Evolutionary conservation across 2,888 invertebrate genomes (phyloP), one percentile per base, ranked within the genome.

Genomic region (Nephrotoma guestfalica): DNA sequence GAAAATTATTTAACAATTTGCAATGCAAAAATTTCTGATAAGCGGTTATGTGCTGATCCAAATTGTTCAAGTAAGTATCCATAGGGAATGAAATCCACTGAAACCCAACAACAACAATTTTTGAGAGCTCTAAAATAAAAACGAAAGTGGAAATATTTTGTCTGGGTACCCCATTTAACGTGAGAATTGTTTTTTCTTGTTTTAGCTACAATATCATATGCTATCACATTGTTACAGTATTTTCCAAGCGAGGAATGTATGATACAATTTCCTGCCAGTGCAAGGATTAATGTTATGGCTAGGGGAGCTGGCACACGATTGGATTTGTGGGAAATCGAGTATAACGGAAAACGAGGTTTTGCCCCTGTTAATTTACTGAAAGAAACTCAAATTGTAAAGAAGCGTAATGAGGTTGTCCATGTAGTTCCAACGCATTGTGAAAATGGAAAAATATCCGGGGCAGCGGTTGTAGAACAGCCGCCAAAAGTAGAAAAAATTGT

Each of bases 21-120:
- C 88, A 88, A 89, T 88, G 89, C 92, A 89, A 91, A 92, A 91
- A 92, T 94, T 89, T 94, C 95, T 87, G 94, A 95, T 90, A 94
- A 94, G 91, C 93, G 95, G 89, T 92, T 93, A 90, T 96, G 96
- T 93, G 95, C 92, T 89, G 94, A 96, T 92, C 91, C 92, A 90
- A 91, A 94, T 90, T 96, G 96, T 91, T 93, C 93, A 91, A 93
- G 96, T 96, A 92, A 90, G 90, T 90, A 89, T 89, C 88, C 87
- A 6, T 83, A 15, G 15, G 7, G 9, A 9, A 30, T 40, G 43
- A 11, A 13, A 6, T 7, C 30, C 30, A 30, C 30, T 3, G 30
- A 45, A 86, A 45, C 0, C 4, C 43, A 85, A 42, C 47, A 30
- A 18, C 18, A 43, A 86, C 40, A 40, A 6, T 41, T 13, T 18